Conservation (phyloP, 2,888 invertebrate genomes). For the Diarsia rubi region DNA sequence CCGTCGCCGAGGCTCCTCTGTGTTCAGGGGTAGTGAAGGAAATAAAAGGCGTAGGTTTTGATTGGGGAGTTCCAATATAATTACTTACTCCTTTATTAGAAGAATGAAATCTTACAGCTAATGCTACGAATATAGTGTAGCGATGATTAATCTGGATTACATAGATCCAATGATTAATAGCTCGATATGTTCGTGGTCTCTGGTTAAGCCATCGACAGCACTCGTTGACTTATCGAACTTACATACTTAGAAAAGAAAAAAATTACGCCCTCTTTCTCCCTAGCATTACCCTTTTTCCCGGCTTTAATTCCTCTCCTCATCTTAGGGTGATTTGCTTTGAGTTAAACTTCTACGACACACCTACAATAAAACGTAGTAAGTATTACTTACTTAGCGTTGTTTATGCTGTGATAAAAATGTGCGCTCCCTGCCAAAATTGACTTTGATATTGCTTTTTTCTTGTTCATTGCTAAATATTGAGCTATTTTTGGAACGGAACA, state of each 20-base stretch:
- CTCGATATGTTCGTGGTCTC: neutral
- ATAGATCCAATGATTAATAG: neutral
- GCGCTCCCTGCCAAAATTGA: neutral
- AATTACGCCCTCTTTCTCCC: neutral
- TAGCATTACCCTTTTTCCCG: slow-evolving; percentile 13
- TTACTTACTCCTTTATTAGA: slow-evolving; percentile 24
- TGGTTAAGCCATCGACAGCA: neutral
- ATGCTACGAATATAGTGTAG: slow-evolving; percentile 35
- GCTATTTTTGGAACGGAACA: neutral
- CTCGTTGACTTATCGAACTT: neutral
- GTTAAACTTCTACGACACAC: slow-evolving; percentile 6
- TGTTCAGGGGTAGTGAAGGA: neutral
- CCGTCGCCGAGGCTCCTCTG: too few species aligned
- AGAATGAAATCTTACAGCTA: slow-evolving; percentile 8
- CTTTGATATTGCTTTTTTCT: neutral
- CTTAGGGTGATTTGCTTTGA: slow-evolving; percentile 27
- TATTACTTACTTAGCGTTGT: neutral
- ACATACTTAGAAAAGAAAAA: neutral
- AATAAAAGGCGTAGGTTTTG: slow-evolving; percentile 25
- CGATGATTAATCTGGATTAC: neutral
- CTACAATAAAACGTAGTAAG: neutral
- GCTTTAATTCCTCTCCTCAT: slow-evolving; percentile 5
- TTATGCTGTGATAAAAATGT: neutral
- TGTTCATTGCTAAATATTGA: neutral
- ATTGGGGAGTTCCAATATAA: slow-evolving; percentile 5